These are phyloP conservation scores for Nomada fabriciana DNA, from an alignment of 2,888 invertebrate species.

Conservation along the genomic window DNA sequence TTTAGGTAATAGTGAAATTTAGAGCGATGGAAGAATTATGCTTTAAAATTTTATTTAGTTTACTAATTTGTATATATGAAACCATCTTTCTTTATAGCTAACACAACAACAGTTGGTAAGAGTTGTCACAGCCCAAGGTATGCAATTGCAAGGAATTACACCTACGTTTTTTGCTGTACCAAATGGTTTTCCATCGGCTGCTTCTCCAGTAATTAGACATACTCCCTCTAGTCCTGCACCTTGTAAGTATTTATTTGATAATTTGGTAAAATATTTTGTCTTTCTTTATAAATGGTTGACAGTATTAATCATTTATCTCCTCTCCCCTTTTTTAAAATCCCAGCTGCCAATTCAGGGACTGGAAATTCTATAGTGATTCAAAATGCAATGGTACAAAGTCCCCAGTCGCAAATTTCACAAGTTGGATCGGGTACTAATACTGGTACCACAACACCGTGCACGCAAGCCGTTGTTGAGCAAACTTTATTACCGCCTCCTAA, in stretches of 20 bases:
- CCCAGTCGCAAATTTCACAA: constrained; percentile 81
- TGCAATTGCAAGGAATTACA: constrained; percentile 85
- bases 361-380: constrained; percentile 82
- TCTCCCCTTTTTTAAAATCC: constrained; percentile 45
- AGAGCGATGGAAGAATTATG: not conserved
- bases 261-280: not conserved
- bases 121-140: constrained; percentile 87
- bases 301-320: constrained; percentile 1
- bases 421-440: constrained; percentile 71
- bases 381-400: constrained; percentile 83
- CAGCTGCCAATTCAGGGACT: constrained; percentile 78
- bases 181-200: constrained; percentile 82
- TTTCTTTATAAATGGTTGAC: not conserved
- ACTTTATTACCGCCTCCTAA: constrained; percentile 84
- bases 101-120: constrained; percentile 86
- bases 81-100: constrained; percentile 72
- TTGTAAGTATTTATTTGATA: constrained; percentile 72
- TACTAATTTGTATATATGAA: constrained; percentile 22
- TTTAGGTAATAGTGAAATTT: constrained; percentile 13
- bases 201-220: constrained; percentile 82
- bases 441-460: constrained; percentile 72
- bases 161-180: constrained; percentile 84
- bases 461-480: constrained; percentile 81
- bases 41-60: too few relatives aligned
- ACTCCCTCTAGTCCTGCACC: constrained; percentile 83